Percentiles rank a stretch among this genome's conserved stretches.
Conservation (phyloP, 2,113 vertebrate genomes). For the Chloebia gouldiae region DNA sequence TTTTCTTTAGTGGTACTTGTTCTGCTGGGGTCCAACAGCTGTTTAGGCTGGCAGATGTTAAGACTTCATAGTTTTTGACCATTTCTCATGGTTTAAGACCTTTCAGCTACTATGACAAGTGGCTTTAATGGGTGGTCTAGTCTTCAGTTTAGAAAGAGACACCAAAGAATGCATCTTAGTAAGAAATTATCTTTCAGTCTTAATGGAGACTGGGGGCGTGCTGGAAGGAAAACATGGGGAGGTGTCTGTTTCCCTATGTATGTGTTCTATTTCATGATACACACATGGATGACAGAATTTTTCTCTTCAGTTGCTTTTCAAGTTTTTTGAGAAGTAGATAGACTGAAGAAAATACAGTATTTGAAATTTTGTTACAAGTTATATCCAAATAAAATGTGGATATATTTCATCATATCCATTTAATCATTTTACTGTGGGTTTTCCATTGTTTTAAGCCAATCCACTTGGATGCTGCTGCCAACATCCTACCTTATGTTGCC, state of each 20-base stretch:
- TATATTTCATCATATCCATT: neutral
- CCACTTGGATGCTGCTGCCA: neutral
- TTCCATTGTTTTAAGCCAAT: neutral
- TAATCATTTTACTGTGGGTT: fast-evolving
- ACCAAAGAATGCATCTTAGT: neutral
- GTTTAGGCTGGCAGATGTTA: neutral
- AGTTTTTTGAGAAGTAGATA: neutral
- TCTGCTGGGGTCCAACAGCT: neutral
- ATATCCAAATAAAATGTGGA: neutral
- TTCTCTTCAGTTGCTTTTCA: neutral
- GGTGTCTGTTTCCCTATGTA: neutral
- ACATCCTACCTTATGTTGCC: neutral
- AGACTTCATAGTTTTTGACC: neutral
- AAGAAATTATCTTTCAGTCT: neutral
- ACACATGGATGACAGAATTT: neutral
- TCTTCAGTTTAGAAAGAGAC: neutral
- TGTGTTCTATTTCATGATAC: neutral
- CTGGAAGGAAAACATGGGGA: neutral
- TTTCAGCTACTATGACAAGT: neutral
- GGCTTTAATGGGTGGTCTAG: neutral
- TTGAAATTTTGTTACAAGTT: neutral
- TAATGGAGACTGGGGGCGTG: neutral
- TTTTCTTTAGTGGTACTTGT: neutral
- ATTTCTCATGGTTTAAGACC: neutral
- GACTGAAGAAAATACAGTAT: neutral